A percentile compares a stretch with the other conserved stretches of the same genome.
Evolutionary conservation across 2,888 invertebrate genomes (phyloP).

Genomic region (Herminia tarsipennalis): DNA sequence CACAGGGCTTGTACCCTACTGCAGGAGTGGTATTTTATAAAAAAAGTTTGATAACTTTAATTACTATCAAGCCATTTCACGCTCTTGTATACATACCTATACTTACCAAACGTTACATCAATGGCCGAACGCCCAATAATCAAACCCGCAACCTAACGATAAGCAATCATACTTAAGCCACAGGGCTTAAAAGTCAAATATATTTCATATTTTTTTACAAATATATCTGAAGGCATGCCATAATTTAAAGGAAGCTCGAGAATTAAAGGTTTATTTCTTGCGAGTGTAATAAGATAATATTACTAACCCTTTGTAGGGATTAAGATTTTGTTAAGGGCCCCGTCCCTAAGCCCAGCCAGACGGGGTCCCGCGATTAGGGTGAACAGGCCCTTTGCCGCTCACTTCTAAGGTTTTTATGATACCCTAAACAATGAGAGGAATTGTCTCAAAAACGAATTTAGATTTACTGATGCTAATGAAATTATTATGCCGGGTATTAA

Average conservation of each 20-base stretch:
- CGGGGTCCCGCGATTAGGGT: constrained; percentile 68
- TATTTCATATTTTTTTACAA: too few relatives aligned
- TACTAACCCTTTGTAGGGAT: constrained; percentile 84
- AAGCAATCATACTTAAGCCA: too few relatives aligned
- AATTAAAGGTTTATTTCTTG: constrained; percentile 82
- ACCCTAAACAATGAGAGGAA: constrained; percentile 58
- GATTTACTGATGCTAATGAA: constrained; percentile 43
- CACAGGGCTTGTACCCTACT: too few relatives aligned
- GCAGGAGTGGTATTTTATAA: too few relatives aligned
- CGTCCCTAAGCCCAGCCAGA: constrained; percentile 73
- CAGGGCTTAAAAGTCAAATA: too few relatives aligned
- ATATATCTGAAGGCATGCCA: constrained; percentile 48
- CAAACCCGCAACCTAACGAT: too few relatives aligned
- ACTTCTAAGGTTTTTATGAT: constrained; percentile 79
- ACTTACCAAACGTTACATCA: too few relatives aligned
- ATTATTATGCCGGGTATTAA: constrained; percentile 37
- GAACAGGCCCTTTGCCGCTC: constrained; percentile 59
- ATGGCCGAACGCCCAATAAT: too few relatives aligned
- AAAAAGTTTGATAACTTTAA: too few relatives aligned
- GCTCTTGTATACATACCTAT: too few relatives aligned
- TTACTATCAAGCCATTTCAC: too few relatives aligned
- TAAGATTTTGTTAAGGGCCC: constrained; percentile 85
- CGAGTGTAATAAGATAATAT: constrained; percentile 83
- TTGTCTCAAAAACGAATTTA: constrained; percentile 45
- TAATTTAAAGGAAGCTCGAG: constrained; percentile 67